Evolutionary conservation across 2,888 invertebrate species (phyloP).

Genomic region (Amiota communis): DNA sequence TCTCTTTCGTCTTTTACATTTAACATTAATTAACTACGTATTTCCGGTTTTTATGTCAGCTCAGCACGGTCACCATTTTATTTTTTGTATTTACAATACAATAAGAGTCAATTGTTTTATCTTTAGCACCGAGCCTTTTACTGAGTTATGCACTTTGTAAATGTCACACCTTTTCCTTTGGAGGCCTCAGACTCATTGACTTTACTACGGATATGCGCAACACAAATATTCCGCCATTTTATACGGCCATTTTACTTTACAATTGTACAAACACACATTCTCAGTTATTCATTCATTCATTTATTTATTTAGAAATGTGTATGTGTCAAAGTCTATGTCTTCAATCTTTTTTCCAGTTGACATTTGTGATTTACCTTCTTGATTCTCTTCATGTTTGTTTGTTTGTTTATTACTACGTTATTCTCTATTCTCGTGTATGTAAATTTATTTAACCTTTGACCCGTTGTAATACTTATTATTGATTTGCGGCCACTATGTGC

Average conservation of each 20-base stretch:
- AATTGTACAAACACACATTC: too few species aligned
- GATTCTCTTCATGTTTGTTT: neutral
- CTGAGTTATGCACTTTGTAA: constrained; percentile 14
- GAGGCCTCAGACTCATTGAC: constrained; percentile 5
- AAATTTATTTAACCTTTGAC: constrained; percentile 40
- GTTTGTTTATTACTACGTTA: neutral
- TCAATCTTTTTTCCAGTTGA: constrained; percentile 16
- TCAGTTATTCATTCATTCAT: neutral
- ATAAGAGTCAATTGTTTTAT: constrained; percentile 8
- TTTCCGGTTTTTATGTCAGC: constrained; percentile 23
- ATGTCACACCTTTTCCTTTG: constrained; percentile 2
- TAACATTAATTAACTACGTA: constrained; percentile 29
- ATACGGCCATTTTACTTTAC: neutral
- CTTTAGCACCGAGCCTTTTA: neutral
- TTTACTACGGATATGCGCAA: constrained; percentile 23
- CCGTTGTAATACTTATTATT: constrained; percentile 35
- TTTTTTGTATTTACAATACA: constrained; percentile 11
- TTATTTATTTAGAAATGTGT: neutral
- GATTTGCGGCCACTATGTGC: constrained; percentile 38
- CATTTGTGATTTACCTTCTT: constrained; percentile 1
- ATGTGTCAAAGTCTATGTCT: neutral
- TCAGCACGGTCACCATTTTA: constrained; percentile 9
- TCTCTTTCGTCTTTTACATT: constrained; percentile 10
- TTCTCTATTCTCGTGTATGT: neutral
- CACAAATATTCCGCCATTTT: neutral